Conservation (phyloP, 2,113 vertebrate species). For the Condylura cristata region DNA sequence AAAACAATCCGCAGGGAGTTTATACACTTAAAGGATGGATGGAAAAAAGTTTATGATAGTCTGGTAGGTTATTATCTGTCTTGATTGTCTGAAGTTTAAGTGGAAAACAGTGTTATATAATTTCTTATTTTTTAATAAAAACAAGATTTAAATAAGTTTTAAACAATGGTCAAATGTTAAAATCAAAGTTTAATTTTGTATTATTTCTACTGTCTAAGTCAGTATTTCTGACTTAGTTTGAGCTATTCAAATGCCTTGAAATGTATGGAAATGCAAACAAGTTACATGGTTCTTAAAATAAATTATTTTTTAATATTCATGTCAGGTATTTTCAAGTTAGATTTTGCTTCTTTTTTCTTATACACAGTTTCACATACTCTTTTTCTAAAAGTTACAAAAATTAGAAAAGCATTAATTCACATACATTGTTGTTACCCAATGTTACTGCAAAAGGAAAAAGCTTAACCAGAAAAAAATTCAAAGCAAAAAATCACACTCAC, state of each 20-base stretch:
- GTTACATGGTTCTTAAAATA: neutral
- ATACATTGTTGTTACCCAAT: neutral
- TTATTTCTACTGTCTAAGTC: neutral
- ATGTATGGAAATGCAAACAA: neutral
- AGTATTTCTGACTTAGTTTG: neutral
- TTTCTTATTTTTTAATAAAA: conserved; percentile 24
- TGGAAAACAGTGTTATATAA: conserved; percentile 12
- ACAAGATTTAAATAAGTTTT: neutral
- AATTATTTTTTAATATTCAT: neutral
- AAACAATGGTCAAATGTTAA: neutral
- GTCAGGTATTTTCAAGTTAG: neutral
- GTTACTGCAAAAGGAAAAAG: neutral
- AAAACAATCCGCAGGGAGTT: conserved; percentile 87
- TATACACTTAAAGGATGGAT: conserved; percentile 85
- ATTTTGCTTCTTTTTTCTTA: neutral
- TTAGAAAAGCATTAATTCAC: too few relatives aligned
- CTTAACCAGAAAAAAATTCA: neutral
- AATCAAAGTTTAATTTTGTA: neutral
- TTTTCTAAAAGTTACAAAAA: neutral
- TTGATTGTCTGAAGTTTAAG: neutral
- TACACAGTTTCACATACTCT: neutral
- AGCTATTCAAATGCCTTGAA: neutral
- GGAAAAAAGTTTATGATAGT: conserved; percentile 93
- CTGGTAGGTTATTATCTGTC: conserved; percentile 83
- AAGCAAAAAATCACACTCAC: too few relatives aligned